Evolutionary conservation across 2,888 invertebrate species (phyloP).

Genomic region (Callimorpha dominula): DNA sequence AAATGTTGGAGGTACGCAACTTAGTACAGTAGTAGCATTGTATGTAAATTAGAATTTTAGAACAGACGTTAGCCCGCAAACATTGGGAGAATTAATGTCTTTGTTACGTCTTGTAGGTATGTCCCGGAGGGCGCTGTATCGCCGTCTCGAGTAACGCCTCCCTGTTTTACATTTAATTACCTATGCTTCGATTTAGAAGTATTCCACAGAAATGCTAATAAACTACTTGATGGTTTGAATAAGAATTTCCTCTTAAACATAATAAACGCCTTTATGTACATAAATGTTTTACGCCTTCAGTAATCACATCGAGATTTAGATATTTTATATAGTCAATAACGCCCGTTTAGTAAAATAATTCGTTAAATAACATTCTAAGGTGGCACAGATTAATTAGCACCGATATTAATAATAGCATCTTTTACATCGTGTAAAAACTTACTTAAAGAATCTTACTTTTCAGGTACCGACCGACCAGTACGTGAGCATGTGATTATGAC

Average conservation of each 20-base stretch:
- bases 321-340: no score
- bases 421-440: no score
- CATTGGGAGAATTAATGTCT: conserved; percentile 76
- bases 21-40: conserved; percentile 57
- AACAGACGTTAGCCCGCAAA: conserved; percentile 73
- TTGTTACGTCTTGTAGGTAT: conserved; percentile 51
- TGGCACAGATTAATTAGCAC: no score
- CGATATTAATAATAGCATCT: no score
- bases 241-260: neutral
- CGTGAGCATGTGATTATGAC: no score
- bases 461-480: no score
- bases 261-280: no score
- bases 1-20: conserved; percentile 60
- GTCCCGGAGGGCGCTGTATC: conserved; percentile 57
- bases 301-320: neutral
- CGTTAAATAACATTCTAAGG: no score
- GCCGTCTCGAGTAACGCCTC: conserved; percentile 33
- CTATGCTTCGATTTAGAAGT: conserved; percentile 28
- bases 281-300: neutral
- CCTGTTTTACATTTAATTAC: conserved; percentile 46
- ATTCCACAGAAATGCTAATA: neutral
- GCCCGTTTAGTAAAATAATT: no score
- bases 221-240: neutral
- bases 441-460: no score
- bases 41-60: conserved; percentile 80